Evolutionary conservation across 2,113 vertebrate genomes (phyloP).

Genomic region (Probosciger aterrimus): DNA sequence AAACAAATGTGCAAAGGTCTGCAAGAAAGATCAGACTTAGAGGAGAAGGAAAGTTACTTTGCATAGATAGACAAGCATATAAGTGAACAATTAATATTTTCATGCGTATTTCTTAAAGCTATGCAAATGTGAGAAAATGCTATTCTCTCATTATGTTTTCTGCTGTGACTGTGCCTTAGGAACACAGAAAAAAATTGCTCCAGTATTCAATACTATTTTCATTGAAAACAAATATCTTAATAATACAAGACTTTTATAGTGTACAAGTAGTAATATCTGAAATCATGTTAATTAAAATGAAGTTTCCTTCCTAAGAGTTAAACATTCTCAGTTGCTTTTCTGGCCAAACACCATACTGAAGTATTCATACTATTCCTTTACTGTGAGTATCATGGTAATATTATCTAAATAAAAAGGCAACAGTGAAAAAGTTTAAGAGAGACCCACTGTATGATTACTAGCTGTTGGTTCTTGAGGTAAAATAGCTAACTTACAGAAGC

Average conservation of each 20-base stretch:
- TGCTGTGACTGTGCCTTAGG: neutral
- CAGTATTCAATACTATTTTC: neutral
- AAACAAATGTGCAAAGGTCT: constrained; percentile 6
- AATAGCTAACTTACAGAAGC: constrained; percentile 63
- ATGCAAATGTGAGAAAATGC: neutral
- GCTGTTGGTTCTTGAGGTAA: constrained; percentile 45
- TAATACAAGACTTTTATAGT: neutral
- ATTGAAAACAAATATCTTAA: neutral
- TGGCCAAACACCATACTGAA: neutral
- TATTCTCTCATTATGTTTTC: neutral
- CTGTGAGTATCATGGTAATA: neutral
- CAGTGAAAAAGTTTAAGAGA: constrained; percentile 45
- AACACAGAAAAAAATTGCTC: neutral
- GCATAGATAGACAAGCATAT: neutral
- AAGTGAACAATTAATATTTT: neutral
- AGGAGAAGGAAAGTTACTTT: neutral
- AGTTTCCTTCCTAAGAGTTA: neutral
- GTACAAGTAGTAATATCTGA: neutral
- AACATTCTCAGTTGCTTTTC: constrained; percentile 3
- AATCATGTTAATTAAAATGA: constrained; percentile 5
- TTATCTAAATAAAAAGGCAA: constrained; percentile 54
- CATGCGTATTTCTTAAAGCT: neutral
- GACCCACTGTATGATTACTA: constrained; percentile 27
- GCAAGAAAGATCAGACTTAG: neutral
- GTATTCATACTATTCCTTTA: constrained; percentile 22